Conservation (phyloP, 1,140 invertebrate species). For the Heliothis subflexa region DNA sequence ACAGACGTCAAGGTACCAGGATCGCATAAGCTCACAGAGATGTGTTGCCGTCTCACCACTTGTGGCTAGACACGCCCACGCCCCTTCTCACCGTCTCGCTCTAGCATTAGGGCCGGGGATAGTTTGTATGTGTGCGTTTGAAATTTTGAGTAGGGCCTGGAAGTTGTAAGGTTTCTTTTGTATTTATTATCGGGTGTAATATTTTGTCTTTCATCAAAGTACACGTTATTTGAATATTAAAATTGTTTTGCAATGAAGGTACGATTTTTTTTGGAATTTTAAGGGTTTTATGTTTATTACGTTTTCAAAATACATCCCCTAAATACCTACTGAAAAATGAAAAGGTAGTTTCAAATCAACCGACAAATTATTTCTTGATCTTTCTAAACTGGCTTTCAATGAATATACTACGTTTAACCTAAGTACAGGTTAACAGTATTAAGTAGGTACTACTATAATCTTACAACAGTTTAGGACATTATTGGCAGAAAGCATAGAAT, state of each 20-base stretch:
- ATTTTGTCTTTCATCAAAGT: background rate
- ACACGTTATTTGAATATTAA: too few species aligned
- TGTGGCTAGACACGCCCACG: conserved; percentile 54
- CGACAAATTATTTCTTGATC: too few species aligned
- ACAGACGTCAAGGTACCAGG: conserved; percentile 75
- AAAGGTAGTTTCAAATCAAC: too few species aligned
- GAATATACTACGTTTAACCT: too few species aligned
- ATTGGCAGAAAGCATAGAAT: too few species aligned
- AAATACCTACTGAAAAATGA: too few species aligned
- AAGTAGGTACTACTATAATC: too few species aligned
- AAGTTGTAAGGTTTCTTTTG: conserved; percentile 1
- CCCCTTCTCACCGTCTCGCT: conserved; percentile 43
- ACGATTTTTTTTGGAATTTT: background rate
- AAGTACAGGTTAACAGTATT: too few species aligned
- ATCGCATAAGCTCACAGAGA: conserved; percentile 56
- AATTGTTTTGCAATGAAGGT: background rate
- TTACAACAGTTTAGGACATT: too few species aligned
- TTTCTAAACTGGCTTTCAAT: too few species aligned
- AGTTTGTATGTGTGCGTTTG: conserved; percentile 8
- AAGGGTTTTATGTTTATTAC: too few species aligned
- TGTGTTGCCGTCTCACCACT: conserved; percentile 47
- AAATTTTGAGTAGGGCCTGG: conserved; percentile 23
- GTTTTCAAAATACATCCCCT: too few species aligned
- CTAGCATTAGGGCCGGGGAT: conserved; percentile 26
- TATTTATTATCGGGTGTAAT: background rate